A percentile compares a stretch with the other conserved stretches of the same genome.
These are phyloP conservation scores for Wasmannia auropunctata DNA, from an alignment of 1,140 invertebrate species.

Conservation along the genomic window DNA sequence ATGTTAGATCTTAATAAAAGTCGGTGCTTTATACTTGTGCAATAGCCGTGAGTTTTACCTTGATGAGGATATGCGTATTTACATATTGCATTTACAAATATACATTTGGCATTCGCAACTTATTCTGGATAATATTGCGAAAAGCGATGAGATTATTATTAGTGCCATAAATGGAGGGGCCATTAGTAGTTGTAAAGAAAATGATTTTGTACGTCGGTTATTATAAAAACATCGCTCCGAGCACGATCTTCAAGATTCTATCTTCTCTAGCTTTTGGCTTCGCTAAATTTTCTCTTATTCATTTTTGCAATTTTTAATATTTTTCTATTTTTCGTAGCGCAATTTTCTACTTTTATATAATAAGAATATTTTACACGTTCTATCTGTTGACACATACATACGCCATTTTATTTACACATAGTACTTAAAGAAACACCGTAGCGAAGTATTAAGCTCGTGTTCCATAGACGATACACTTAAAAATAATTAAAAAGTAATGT, in stretches of 20 bases:
- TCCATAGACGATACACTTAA: conserved; percentile 42
- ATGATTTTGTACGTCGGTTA: conserved; percentile 45
- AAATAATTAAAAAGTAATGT: conserved; percentile 19
- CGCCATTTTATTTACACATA: background rate
- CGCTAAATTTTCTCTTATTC: background rate
- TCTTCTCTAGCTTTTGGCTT: conserved; percentile 22
- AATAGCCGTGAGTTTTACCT: conserved; percentile 31
- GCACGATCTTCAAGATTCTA: background rate
- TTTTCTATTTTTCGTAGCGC: conserved; percentile 14
- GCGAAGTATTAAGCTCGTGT: conserved; percentile 39
- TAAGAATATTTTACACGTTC: background rate
- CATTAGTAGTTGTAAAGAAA: conserved; percentile 34
- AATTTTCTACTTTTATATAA: conserved; percentile 31
- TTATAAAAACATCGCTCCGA: background rate
- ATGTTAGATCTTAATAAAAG: conserved; percentile 10
- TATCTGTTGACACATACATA: background rate
- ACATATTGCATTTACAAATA: background rate
- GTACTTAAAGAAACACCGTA: conserved; percentile 53
- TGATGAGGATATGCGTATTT: background rate
- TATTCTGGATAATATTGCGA: conserved; percentile 8
- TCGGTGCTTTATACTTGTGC: conserved; percentile 47
- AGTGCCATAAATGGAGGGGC: conserved; percentile 65
- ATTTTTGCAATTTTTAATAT: conserved; percentile 33
- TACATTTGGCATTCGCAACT: conserved; percentile 6
- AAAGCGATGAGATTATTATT: conserved; percentile 27